Conservation (phyloP, 2,797 vertebrate genomes). For the Oreortyx pictus region DNA sequence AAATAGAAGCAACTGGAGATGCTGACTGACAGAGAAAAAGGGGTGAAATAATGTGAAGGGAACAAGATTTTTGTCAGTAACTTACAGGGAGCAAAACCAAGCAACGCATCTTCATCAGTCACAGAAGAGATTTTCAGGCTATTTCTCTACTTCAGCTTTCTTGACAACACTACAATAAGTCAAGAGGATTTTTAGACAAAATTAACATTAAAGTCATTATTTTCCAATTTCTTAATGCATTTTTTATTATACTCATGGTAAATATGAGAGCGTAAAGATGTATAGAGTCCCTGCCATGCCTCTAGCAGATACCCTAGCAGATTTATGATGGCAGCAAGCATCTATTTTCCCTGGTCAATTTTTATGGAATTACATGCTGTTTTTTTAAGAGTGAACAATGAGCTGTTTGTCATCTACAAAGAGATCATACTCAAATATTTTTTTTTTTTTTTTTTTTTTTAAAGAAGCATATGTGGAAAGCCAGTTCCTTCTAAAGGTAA, state of each 20-base stretch:
- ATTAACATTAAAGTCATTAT: not conserved
- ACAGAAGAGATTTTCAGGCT: not conserved
- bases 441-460: not conserved
- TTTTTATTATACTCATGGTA: not conserved
- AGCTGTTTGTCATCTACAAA: not conserved
- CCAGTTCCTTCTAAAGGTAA: not conserved
- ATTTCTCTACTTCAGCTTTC: not conserved
- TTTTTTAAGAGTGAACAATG: not conserved
- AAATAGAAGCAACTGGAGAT: constrained; percentile 17
- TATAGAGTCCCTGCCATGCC: not conserved
- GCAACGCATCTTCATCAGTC: not conserved
- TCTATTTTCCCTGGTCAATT: not conserved
- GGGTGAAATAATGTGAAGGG: not conserved
- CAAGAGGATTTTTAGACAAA: not conserved
- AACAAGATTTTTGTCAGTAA: not conserved
- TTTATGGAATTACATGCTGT: not conserved
- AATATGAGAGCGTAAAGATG: not conserved
- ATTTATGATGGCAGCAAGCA: not conserved
- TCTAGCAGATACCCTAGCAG: not conserved
- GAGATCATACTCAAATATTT: not conserved
- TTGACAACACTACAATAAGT: not conserved
- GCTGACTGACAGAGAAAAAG: not conserved
- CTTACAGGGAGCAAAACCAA: not conserved
- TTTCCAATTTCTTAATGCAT: not conserved
- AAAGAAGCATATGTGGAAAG: not conserved